Conservation (phyloP, 1,140 invertebrate genomes). For the Procambarus virginalis region DNA sequence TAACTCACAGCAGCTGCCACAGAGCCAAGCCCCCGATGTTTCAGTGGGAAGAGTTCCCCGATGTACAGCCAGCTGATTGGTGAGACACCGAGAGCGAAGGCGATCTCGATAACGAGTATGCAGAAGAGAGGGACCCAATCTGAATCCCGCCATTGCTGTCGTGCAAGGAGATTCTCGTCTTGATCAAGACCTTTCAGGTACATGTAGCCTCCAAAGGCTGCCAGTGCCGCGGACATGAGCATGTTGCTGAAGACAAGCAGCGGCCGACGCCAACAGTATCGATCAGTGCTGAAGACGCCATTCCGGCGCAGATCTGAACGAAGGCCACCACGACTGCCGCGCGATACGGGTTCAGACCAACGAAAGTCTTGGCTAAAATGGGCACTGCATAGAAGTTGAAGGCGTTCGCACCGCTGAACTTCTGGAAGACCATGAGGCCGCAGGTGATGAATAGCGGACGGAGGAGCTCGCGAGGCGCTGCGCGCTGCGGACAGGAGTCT, state of each 20-base stretch:
- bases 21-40: conserved; percentile 87
- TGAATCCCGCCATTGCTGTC: conserved; percentile 70
- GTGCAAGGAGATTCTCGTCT: conserved; percentile 62
- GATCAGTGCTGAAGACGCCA: conserved; percentile 85
- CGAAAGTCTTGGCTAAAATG: conserved; percentile 84
- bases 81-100: conserved; percentile 90
- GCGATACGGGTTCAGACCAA: conserved; percentile 84
- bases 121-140: conserved; percentile 87
- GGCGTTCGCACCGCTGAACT: conserved; percentile 87
- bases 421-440: conserved; percentile 88
- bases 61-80: conserved; percentile 92
- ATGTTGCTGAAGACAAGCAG: conserved; percentile 85
- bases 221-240: conserved; percentile 87
- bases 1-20: conserved; percentile 90
- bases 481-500: conserved; percentile 60
- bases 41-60: conserved; percentile 89
- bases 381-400: conserved; percentile 89
- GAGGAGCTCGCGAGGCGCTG: conserved; percentile 72
- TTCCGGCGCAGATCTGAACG: conserved; percentile 85
- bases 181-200: conserved; percentile 76
- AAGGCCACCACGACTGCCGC: conserved; percentile 86
- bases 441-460: conserved; percentile 86
- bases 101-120: conserved; percentile 86
- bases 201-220: conserved; percentile 85
- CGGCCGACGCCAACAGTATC: conserved; percentile 85